Conservation (phyloP, 2,888 invertebrate genomes). For the Lepidochitona cinerea region DNA sequence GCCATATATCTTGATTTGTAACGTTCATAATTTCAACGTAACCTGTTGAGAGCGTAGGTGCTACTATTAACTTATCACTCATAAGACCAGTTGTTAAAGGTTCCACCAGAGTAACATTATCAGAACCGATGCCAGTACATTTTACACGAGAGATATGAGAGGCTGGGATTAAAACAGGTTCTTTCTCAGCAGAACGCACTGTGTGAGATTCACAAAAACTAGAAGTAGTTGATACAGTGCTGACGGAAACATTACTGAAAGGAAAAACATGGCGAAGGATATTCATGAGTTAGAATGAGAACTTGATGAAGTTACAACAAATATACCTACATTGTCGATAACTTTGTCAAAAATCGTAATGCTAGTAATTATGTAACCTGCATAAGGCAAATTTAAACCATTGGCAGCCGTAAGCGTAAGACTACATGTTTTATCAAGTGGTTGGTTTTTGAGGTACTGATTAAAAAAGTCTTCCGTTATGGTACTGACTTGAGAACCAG, state of each 20-base stretch:
- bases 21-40: background rate
- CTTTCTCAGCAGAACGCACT: background rate
- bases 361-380: background rate
- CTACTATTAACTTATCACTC: background rate
- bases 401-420: background rate
- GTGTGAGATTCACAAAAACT: too few species aligned
- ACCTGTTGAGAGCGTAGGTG: background rate
- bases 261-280: background rate
- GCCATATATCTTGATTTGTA: background rate
- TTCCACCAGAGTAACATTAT: background rate
- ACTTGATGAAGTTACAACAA: too few species aligned
- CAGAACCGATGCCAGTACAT: background rate
- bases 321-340: background rate
- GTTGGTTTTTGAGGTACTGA: background rate
- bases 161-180: background rate
- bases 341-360: background rate
- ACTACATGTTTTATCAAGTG: background rate
- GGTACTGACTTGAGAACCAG: background rate
- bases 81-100: too few species aligned
- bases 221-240: background rate
- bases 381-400: background rate
- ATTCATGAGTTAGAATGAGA: too few species aligned
- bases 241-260: background rate
- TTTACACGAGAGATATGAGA: background rate
- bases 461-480: background rate